Percentiles rank a stretch among this genome's conserved stretches.
Conservation (phyloP, 2,797 vertebrate genomes). For the Pseudocheirus occidentalis region DNA sequence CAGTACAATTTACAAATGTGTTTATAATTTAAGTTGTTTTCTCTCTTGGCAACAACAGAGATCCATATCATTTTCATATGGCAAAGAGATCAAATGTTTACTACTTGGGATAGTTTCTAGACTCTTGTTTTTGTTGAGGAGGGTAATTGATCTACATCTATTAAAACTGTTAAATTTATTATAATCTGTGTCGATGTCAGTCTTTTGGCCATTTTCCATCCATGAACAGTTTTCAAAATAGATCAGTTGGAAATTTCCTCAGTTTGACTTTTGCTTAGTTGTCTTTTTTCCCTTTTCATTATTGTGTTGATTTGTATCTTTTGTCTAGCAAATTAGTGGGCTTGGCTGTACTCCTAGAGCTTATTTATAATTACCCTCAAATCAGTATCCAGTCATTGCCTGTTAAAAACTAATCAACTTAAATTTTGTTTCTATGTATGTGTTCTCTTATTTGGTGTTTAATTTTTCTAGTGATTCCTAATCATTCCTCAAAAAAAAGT, state of each 20-base stretch:
- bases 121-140: neutral
- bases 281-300: too few species aligned
- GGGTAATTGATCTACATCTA: neutral
- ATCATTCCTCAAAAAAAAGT: too few species aligned
- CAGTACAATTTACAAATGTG: neutral
- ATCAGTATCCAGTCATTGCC: too few species aligned
- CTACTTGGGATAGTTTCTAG: neutral
- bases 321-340: too few species aligned
- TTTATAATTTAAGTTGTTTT: neutral
- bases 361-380: too few species aligned
- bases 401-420: too few species aligned
- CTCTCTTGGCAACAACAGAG: neutral
- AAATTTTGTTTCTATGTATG: too few species aligned
- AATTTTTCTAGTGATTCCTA: too few species aligned
- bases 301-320: too few species aligned
- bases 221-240: neutral
- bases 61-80: neutral
- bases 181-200: neutral
- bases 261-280: neutral
- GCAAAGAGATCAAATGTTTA: neutral
- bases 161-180: neutral
- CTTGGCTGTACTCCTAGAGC: too few species aligned
- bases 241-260: neutral
- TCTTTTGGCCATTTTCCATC: neutral
- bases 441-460: too few species aligned